Conservation (phyloP, 1,140 invertebrate species). For the Leptinotarsa undecemlineata region DNA sequence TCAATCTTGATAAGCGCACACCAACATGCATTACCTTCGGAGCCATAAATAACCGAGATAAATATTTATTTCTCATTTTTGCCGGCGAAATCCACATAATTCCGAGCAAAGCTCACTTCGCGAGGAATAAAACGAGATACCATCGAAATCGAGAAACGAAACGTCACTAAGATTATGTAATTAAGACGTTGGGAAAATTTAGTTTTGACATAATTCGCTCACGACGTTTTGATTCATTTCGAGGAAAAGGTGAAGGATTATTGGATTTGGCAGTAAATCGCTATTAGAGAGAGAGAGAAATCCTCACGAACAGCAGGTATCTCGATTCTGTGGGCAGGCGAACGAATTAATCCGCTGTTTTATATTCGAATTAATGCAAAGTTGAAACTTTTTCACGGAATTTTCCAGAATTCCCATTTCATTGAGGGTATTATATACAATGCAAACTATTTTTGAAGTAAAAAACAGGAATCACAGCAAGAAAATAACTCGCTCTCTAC, state of each 20-base stretch:
- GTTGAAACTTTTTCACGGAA: too few species aligned
- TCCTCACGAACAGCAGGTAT: too few species aligned
- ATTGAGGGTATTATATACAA: too few species aligned
- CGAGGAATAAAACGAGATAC: background rate
- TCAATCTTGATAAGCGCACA: background rate
- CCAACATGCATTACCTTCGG: background rate
- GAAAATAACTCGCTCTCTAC: too few species aligned
- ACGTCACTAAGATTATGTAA: slow-evolving; percentile 2
- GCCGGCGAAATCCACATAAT: background rate
- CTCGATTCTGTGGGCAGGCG: too few species aligned
- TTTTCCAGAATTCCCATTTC: too few species aligned
- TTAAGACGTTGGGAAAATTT: background rate
- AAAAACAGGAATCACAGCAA: too few species aligned
- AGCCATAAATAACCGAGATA: slow-evolving; percentile 2
- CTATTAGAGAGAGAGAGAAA: too few species aligned
- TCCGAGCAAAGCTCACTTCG: slow-evolving; percentile 4
- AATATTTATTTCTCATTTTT: slow-evolving; percentile 6
- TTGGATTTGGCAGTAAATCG: background rate
- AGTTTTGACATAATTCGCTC: background rate
- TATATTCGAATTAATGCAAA: too few species aligned
- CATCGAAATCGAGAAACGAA: background rate
- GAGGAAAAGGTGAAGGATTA: background rate
- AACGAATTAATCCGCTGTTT: too few species aligned
- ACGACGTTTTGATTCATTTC: background rate
- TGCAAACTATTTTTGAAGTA: too few species aligned